phyloP scores from a whole-genome alignment of 2,888 invertebrate genomes.

The Philonicus albiceps region DNA sequence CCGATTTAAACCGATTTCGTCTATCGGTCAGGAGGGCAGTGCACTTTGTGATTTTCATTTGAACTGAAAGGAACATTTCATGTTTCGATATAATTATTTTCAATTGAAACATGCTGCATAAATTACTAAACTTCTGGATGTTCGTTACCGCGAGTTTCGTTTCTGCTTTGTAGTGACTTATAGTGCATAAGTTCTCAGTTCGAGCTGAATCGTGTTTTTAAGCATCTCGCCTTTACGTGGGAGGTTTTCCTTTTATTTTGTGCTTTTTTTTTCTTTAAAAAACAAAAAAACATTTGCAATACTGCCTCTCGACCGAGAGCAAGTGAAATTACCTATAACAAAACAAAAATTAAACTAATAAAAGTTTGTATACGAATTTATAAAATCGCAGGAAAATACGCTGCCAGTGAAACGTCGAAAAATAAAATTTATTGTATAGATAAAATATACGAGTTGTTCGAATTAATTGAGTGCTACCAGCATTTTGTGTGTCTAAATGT shows the following conservation, averaged over 20 bases:
- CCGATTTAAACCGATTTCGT: slow-evolving; percentile 55
- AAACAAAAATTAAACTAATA: too few relatives aligned
- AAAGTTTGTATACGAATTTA: slow-evolving; percentile 35
- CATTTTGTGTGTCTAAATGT: not conserved
- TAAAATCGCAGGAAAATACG: not conserved
- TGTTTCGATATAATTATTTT: slow-evolving; percentile 16
- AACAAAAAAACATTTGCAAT: not conserved
- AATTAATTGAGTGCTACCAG: not conserved
- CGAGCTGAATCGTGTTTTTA: not conserved
- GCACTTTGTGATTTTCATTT: slow-evolving; percentile 58
- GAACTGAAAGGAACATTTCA: slow-evolving; percentile 54
- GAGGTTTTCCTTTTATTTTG: not conserved
- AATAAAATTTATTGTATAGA: not conserved
- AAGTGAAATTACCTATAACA: not conserved
- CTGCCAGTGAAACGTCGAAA: not conserved
- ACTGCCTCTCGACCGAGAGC: not conserved
- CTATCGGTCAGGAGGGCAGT: slow-evolving; percentile 59
- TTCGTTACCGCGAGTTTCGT: not conserved
- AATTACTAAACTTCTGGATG: not conserved
- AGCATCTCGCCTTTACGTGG: not conserved
- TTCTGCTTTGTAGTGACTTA: not conserved
- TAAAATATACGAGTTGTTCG: not conserved
- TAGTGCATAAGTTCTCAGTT: not conserved
- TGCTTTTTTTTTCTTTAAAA: not conserved
- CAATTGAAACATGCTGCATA: not conserved